Percentiles rank a stretch among this genome's conserved stretches.
Evolutionary conservation across 2,797 vertebrate species (phyloP).

Genomic region (Alosa sapidissima): DNA sequence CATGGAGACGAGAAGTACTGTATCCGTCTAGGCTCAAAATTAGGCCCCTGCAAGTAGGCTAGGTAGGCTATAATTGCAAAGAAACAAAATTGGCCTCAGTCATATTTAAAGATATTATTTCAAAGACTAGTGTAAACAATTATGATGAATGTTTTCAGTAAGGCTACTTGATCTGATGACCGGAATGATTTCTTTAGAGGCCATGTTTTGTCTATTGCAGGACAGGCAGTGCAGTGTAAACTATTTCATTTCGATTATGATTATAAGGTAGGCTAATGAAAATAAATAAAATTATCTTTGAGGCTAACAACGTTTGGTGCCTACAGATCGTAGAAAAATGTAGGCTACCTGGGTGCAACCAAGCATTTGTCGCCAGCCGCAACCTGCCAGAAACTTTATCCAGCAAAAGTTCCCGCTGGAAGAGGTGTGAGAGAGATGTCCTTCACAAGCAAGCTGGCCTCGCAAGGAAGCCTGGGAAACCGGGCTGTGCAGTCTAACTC

Average conservation of each 20-base stretch:
- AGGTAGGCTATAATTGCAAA: background rate
- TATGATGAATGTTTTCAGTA: background rate
- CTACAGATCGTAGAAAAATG: background rate
- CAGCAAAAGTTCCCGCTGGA: background rate
- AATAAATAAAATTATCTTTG: background rate
- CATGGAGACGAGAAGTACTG: constrained; percentile 5
- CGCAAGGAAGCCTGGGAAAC: background rate
- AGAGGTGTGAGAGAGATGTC: constrained; percentile 14
- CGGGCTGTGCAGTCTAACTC: constrained; percentile 27
- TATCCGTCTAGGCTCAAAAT: background rate
- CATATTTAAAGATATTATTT: constrained; percentile 5
- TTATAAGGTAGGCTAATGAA: background rate
- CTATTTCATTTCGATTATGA: background rate
- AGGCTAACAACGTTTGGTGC: background rate
- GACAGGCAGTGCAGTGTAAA: background rate
- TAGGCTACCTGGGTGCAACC: background rate
- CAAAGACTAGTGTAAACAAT: constrained; percentile 8
- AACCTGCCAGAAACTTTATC: background rate
- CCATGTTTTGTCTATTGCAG: background rate
- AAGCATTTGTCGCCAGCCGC: background rate
- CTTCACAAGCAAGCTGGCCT: background rate
- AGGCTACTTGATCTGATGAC: background rate
- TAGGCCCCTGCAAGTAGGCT: background rate
- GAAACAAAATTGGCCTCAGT: background rate
- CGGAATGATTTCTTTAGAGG: background rate